A percentile compares a stretch with the other conserved stretches of the same genome.
Evolutionary conservation across 2,113 vertebrate genomes (phyloP).

Genomic region (Cnemophilus loriae): DNA sequence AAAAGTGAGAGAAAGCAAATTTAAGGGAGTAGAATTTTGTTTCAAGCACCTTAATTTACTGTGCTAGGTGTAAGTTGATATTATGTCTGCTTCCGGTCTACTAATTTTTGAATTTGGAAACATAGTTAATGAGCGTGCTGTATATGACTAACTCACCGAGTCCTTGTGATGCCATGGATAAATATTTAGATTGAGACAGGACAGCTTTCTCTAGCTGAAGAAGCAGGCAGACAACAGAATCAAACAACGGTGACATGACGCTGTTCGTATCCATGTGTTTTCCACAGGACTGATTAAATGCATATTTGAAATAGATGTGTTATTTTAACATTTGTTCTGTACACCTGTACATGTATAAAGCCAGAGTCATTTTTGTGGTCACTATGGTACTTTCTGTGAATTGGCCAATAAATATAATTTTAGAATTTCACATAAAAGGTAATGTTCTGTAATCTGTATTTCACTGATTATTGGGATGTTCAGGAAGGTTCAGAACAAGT

Average conservation of each 20-base stretch:
- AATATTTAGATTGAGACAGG: not conserved
- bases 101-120: not conserved
- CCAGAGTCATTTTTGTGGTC: constrained; percentile 89
- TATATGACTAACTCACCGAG: not conserved
- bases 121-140: not conserved
- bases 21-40: not conserved
- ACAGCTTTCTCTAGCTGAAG: not conserved
- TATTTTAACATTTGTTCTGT: constrained; percentile 70
- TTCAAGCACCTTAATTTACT: not conserved
- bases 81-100: not conserved
- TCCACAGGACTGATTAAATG: constrained; percentile 60
- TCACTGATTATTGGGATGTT: not conserved
- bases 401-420: constrained; percentile 95
- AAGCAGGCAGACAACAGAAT: not conserved
- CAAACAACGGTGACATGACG: not conserved
- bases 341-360: constrained; percentile 69
- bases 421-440: constrained; percentile 83
- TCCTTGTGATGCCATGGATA: not conserved
- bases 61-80: not conserved
- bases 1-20: not conserved
- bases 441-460: constrained; percentile 40
- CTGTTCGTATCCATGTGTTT: constrained; percentile 53
- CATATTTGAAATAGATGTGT: constrained; percentile 60
- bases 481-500: not conserved
- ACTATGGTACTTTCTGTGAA: constrained; percentile 89